Evolutionary conservation across 2,113 vertebrate species (phyloP).

Genomic region (Tachysurus fulvidraco): DNA sequence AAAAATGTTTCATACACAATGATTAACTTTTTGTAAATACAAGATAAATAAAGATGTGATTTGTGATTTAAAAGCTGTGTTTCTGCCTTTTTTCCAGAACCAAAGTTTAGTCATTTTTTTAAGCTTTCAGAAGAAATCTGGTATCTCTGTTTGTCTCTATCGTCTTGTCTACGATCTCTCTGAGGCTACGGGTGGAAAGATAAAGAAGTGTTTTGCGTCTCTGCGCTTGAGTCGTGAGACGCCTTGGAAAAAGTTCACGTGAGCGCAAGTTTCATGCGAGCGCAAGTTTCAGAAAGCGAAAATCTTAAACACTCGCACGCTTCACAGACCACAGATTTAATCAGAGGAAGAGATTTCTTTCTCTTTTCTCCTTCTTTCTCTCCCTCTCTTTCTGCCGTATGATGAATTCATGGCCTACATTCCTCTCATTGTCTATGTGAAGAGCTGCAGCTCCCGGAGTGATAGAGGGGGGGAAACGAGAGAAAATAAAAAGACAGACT

Average conservation of each 20-base stretch:
- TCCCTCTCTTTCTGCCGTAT: conserved; percentile 48
- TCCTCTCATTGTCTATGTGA: conserved; percentile 51
- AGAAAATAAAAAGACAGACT: conserved; percentile 10
- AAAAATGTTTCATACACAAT: no score
- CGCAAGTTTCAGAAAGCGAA: not conserved
- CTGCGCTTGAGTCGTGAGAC: no score
- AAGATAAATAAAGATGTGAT: no score
- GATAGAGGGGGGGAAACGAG: conserved; percentile 26
- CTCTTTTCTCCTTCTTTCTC: not conserved
- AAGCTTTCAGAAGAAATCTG: not conserved
- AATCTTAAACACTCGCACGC: not conserved
- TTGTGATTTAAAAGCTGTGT: no score
- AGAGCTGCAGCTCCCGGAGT: conserved; percentile 51
- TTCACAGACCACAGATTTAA: not conserved
- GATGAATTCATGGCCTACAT: conserved; percentile 56
- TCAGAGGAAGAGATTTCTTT: no score
- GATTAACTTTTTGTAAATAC: no score
- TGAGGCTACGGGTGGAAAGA: not conserved
- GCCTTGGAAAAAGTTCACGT: no score
- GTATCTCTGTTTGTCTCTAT: no score
- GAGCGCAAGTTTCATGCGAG: not conserved
- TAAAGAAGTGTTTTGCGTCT: not conserved
- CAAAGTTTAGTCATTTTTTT: not conserved
- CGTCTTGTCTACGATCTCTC: no score
- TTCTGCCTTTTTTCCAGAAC: not conserved